Conservation (phyloP, 30 jellyfish, hydroid and myxozoan species). For the Calvadosia cruxmelitensis region DNA sequence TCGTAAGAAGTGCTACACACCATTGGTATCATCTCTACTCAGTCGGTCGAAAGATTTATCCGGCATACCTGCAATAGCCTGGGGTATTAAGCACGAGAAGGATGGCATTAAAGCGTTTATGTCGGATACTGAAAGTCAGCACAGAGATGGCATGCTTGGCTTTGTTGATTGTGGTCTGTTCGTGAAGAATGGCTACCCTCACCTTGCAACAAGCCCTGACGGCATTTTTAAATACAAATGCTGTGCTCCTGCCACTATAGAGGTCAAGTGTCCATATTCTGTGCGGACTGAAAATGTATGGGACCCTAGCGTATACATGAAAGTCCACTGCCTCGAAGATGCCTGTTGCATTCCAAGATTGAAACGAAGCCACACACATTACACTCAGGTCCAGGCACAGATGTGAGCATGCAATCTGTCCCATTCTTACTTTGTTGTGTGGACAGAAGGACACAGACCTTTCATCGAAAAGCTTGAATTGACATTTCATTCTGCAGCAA, state of each 20-base stretch:
- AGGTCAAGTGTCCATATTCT: not conserved
- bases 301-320: not conserved
- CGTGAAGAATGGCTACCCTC: not conserved
- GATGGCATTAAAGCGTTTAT: not conserved
- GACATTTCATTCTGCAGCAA: not conserved
- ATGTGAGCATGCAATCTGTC: no score
- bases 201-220: not conserved
- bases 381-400: no score
- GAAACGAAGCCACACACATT: no score
- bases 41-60: not conserved
- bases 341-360: not conserved
- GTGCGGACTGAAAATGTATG: not conserved
- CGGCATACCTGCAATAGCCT: not conserved
- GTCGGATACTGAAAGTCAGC: not conserved
- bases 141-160: not conserved
- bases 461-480: not conserved
- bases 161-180: not conserved
- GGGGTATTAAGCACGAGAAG: not conserved
- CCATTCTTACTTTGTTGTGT: not conserved
- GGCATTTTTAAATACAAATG: not conserved
- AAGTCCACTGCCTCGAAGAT: not conserved
- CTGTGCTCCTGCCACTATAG: not conserved
- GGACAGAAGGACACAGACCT: not conserved
- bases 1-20: no score
- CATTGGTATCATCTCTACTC: not conserved